Evolutionary conservation across 2,888 invertebrate genomes (phyloP).

Genomic region (Autographa gamma): DNA sequence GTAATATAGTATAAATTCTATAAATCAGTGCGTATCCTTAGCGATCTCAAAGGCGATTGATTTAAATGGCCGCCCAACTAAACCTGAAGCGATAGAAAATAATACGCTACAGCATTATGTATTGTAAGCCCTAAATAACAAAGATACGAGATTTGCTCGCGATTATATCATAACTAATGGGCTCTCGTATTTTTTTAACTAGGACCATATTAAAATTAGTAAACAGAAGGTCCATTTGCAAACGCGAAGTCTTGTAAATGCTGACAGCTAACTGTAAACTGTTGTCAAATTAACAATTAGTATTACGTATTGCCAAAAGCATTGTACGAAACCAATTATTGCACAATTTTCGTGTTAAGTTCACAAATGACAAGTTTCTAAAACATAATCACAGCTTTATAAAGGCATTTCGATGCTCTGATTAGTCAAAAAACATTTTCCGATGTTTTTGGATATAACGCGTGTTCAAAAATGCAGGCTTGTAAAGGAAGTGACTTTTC

Average conservation of each 20-base stretch:
- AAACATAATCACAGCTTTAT: too few relatives aligned
- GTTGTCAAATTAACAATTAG: too few relatives aligned
- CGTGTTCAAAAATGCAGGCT: too few relatives aligned
- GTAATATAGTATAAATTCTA: slow-evolving; percentile 3
- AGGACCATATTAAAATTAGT: not conserved
- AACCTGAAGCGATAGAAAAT: slow-evolving; percentile 17
- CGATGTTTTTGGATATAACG: too few relatives aligned
- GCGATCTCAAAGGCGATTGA: slow-evolving; percentile 39
- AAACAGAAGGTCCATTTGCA: not conserved
- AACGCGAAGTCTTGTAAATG: not conserved
- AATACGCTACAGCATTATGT: slow-evolving; percentile 15
- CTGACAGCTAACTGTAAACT: too few relatives aligned
- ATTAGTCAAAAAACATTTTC: too few relatives aligned
- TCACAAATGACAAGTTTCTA: too few relatives aligned
- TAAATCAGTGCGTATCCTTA: slow-evolving; percentile 5
- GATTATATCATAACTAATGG: slow-evolving; percentile 54
- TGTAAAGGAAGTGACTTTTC: too few relatives aligned
- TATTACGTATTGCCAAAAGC: too few relatives aligned
- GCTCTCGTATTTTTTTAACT: slow-evolving; percentile 47
- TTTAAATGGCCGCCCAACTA: slow-evolving; percentile 37
- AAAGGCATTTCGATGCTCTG: too few relatives aligned
- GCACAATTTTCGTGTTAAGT: too few relatives aligned
- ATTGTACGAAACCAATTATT: too few relatives aligned
- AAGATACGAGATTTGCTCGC: slow-evolving; percentile 29
- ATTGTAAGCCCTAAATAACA: slow-evolving; percentile 39